Evolutionary conservation across 1,140 invertebrate genomes (phyloP).

Genomic region (Habropoda laboriosa): DNA sequence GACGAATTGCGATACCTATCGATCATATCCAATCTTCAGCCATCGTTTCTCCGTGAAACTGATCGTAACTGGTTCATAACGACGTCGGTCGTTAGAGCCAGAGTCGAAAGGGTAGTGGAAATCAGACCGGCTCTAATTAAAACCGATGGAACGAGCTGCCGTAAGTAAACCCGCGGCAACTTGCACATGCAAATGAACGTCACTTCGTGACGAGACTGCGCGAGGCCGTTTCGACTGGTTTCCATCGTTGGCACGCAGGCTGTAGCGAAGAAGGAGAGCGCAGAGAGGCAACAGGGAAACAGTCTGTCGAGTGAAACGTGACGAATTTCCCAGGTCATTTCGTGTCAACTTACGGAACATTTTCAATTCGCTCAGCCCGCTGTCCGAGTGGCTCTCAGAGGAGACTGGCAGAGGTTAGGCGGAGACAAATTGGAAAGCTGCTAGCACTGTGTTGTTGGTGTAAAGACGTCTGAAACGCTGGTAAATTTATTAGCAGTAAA

Average conservation of each 20-base stretch:
- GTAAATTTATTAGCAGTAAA: too few relatives aligned
- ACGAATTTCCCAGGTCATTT: constrained; percentile 33
- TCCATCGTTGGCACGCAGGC: neutral
- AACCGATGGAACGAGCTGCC: constrained; percentile 21
- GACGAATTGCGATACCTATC: neutral
- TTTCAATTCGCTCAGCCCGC: constrained; percentile 40
- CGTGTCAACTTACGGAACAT: constrained; percentile 18
- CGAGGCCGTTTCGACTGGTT: neutral
- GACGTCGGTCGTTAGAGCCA: too few relatives aligned
- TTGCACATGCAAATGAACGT: constrained; percentile 31
- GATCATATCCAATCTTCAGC: neutral
- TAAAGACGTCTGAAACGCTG: too few relatives aligned
- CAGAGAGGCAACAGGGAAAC: neutral
- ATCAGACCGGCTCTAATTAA: constrained; percentile 16
- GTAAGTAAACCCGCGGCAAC: constrained; percentile 28
- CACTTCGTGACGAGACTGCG: constrained; percentile 24
- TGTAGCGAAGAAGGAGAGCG: neutral
- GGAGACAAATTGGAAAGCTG: constrained; percentile 9
- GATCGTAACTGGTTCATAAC: neutral
- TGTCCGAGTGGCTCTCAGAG: too few relatives aligned
- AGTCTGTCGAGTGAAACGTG: constrained; percentile 7
- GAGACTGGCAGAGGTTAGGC: neutral
- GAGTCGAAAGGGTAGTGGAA: too few relatives aligned
- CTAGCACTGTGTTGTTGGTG: neutral
- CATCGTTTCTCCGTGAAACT: too few relatives aligned